phyloP scores from a whole-genome alignment of 30 jellyfish, hydroid and myxozoan species.

The Cassiopea xamachana region DNA sequence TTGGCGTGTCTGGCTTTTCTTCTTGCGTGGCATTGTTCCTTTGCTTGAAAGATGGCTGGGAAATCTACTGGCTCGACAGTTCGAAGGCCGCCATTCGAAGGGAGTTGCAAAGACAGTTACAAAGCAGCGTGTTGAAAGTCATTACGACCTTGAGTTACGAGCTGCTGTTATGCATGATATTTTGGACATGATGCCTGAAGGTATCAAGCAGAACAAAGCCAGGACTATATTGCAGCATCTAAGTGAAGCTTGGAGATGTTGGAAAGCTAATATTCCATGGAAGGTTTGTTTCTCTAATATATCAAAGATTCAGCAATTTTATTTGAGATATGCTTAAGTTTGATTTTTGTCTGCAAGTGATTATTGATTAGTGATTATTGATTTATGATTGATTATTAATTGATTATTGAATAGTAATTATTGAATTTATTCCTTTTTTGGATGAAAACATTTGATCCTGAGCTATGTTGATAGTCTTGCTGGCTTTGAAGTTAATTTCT shows the following conservation, averaged over 20 bases:
- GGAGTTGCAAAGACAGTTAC: constrained; percentile 99
- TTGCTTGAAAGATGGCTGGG: constrained; percentile 99
- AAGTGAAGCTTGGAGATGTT: constrained; percentile 99
- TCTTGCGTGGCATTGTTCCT: constrained; percentile 98
- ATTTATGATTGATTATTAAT: too few relatives aligned
- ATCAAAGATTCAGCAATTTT: background rate
- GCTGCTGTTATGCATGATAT: constrained; percentile 99
- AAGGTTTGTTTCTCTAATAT: constrained; percentile 58
- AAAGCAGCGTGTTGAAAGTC: constrained; percentile 98
- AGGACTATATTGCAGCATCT: constrained; percentile 98
- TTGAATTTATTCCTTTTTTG: too few relatives aligned
- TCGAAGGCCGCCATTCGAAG: constrained; percentile 98
- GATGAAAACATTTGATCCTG: too few relatives aligned
- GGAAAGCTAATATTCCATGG: constrained; percentile 99
- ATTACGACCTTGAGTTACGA: constrained; percentile 96
- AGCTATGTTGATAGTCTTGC: too few relatives aligned
- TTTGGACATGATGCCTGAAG: constrained; percentile 99
- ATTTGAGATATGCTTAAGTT: background rate
- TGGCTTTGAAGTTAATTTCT: too few relatives aligned
- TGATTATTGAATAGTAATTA: too few relatives aligned
- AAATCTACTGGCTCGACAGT: constrained; percentile 95
- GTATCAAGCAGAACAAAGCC: constrained; percentile 98
- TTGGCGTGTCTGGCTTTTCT: constrained; percentile 99
- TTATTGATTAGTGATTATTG: too few relatives aligned
- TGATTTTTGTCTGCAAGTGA: background rate